Evolutionary conservation across 2,888 invertebrate genomes (phyloP), one percentile per base, ranked within the genome.

Genomic region (Palloptera scutellata): DNA sequence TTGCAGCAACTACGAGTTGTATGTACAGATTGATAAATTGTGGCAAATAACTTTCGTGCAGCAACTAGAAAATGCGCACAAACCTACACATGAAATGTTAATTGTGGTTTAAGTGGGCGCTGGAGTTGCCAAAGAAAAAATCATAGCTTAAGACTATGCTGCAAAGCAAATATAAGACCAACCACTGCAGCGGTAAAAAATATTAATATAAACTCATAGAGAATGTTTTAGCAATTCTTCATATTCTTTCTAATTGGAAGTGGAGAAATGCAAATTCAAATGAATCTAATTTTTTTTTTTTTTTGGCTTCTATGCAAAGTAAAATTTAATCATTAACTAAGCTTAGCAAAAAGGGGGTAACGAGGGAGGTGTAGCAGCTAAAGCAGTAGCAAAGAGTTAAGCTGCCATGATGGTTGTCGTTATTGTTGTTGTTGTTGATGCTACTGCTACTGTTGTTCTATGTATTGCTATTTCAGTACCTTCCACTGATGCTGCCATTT

Each of bases 21-120:
- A n/a, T n/a, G n/a, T n/a, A n/a, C 48, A 48, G 9, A 60, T 60
- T 60, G 60, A 60, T 20, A 60, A 60, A 60, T 48, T 60, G 48
- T 20, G 60, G 48, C 60, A 60, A 60, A 60, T 60, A 48, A 19
- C 43, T 45, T 13, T n/a, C 6, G 40, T 30, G 57, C 57, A 40
- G 54, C 54, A 5, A 8, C n/a, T 15, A 12, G 54, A 13, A 17
- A 12, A 17, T 13, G 20, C 4, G 8, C n/a, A 40, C 4, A 13
- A 57, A 57, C 57, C 57, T 57, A 43, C 58, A 30, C 30, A 43
- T 42, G 20, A 48, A 59, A 59, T 59, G 58, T 17, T 59, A 43
- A 59, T 59, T 59, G 58, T 19, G 10, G 58, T 17, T 43, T 43
- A 59, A 43, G 58, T 59, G 58, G 58, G 58, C 58, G 58, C 58